Evolutionary conservation across 2,888 invertebrate species (phyloP).

Genomic region (Ecdyonurus torrentis): DNA sequence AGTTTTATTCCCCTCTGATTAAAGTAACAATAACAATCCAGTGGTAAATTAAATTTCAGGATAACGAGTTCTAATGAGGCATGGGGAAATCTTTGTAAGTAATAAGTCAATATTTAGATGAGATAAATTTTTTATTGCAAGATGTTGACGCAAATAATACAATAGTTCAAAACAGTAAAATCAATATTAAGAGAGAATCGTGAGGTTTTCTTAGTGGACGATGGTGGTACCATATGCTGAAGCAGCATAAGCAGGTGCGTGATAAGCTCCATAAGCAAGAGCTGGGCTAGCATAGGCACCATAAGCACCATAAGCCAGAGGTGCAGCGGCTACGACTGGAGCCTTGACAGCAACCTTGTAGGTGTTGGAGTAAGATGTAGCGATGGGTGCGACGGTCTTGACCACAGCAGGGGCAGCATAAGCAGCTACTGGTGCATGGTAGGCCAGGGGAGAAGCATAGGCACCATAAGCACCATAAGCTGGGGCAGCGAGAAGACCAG

Average conservation of each 20-base stretch:
- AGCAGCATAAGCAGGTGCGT: constrained; percentile 12
- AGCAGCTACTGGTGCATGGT: constrained; percentile 23
- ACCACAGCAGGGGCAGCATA: neutral
- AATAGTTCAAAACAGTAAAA: no score
- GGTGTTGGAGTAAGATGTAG: neutral
- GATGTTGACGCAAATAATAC: no score
- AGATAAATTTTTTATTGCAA: no score
- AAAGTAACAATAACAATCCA: no score
- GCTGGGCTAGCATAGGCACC: constrained; percentile 2
- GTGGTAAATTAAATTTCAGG: no score
- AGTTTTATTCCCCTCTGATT: no score
- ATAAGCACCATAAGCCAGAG: constrained; percentile 21
- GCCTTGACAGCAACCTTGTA: neutral
- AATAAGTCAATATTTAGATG: no score
- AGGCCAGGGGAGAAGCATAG: constrained; percentile 12
- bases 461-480: constrained; percentile 1
- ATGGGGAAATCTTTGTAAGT: no score
- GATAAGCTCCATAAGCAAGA: neutral
- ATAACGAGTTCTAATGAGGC: no score
- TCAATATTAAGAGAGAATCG: neutral
- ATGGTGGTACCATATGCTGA: constrained; percentile 4
- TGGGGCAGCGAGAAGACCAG: constrained; percentile 9
- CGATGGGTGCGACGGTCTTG: neutral
- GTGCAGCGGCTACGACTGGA: constrained; percentile 12
- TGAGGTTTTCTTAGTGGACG: neutral